Percentiles rank a stretch among this genome's conserved stretches.
Evolutionary conservation across 2,888 invertebrate genomes (phyloP).

Genomic region (Lycophotia porphyrea): DNA sequence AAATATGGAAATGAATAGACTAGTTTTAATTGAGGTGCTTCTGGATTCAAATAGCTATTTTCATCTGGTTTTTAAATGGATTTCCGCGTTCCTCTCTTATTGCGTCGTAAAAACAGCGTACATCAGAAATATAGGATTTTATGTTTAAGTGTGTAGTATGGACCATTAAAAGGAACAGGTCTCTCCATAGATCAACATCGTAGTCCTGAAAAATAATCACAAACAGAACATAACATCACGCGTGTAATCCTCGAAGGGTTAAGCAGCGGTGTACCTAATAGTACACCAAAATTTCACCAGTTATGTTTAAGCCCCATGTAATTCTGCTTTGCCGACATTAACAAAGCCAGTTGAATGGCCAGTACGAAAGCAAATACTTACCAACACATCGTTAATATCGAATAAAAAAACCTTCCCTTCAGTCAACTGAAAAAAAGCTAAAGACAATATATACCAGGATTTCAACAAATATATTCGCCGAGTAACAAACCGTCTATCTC

Average conservation of each 20-base stretch:
- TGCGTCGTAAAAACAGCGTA: not conserved
- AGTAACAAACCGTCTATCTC: constrained; percentile 32
- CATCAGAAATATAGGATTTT: not conserved
- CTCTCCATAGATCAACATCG: not conserved
- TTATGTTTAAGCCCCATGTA: not conserved
- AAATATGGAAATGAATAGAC: constrained; percentile 43
- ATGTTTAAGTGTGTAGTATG: not conserved
- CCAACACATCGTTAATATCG: constrained; percentile 4
- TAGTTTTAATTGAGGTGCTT: constrained; percentile 38
- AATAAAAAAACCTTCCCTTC: constrained; percentile 16
- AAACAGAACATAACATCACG: not conserved
- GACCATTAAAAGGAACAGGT: not conserved
- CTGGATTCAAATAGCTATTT: constrained; percentile 19
- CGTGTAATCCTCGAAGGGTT: not conserved
- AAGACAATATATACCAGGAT: constrained; percentile 13
- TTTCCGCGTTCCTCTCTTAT: constrained; percentile 11
- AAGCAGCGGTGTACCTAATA: not conserved
- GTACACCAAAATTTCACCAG: not conserved
- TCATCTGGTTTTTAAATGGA: constrained; percentile 20
- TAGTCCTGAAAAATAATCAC: not conserved
- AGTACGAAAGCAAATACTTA: constrained; percentile 6
- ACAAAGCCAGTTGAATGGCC: not conserved
- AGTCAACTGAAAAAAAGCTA: constrained; percentile 11
- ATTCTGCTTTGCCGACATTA: not conserved
- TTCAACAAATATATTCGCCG: constrained; percentile 34